These are phyloP conservation scores for Sthenelais limicola DNA, from an alignment of 2,888 invertebrate genomes.

Conservation along the genomic window DNA sequence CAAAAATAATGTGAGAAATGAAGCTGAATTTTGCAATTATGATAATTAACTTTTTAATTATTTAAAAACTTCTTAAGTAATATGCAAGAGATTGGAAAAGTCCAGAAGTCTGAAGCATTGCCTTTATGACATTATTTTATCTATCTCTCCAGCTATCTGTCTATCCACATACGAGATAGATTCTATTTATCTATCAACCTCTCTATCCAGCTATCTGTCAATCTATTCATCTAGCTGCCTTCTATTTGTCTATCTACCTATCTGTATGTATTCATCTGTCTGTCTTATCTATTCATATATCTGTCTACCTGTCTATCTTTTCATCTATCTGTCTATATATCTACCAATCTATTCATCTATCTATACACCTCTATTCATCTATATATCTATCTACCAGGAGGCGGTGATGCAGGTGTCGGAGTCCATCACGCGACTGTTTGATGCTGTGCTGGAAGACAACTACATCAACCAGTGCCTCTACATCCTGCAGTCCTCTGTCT, in stretches of 20 bases:
- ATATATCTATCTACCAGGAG: neutral
- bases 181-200: neutral
- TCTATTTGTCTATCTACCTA: neutral
- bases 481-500: neutral
- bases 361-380: neutral
- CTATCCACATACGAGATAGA: too few species aligned
- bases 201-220: neutral
- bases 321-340: neutral
- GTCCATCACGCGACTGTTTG: constrained; percentile 1
- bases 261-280: too few species aligned
- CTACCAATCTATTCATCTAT: neutral
- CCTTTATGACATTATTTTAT: too few species aligned
- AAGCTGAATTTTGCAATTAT: too few species aligned
- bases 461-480: neutral
- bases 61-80: too few species aligned
- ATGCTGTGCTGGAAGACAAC: constrained; percentile 16
- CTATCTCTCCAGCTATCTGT: too few species aligned
- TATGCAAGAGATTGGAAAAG: too few species aligned
- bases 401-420: neutral
- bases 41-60: too few species aligned
- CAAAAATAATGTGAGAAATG: too few species aligned
- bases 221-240: neutral
- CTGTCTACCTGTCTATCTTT: neutral
- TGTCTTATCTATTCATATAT: neutral
- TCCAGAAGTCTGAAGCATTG: too few species aligned